Evolutionary conservation across 2,888 invertebrate species (phyloP), one percentile per base, ranked within the genome.

Genomic region (Gortyna flavago): DNA sequence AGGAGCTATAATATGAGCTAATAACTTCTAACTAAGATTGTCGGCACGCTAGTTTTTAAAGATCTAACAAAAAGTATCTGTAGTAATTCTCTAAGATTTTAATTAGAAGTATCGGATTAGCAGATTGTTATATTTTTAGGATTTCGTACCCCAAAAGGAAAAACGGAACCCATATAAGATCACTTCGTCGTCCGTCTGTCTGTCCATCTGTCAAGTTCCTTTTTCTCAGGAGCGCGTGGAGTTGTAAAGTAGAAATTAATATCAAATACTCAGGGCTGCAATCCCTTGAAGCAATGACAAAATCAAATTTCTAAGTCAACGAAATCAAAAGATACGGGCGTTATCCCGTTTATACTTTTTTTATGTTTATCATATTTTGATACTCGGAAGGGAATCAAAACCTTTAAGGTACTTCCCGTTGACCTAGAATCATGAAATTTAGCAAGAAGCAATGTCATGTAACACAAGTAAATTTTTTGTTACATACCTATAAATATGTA

Each of bases 1-100:
- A n/a, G n/a, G n/a, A n/a, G n/a, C n/a, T n/a, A n/a, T n/a, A n/a
- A 5, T 57, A 57, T 81, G n/a, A 48, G 54, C 3, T 62, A 75
- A 81, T 74, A 67, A 67, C 66, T 79, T 75, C 54, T 35, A 32
- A 73, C 35, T 32, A 62, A 81, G n/a, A 57, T n/a, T 75, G 35
- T 79, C 18, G 44, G 38, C 61, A 75, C 48, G 81, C 44, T 16
- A 13, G 8, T 38, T 44, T 35, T 38, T 59, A 18, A 48, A 59
- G 7, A 64, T 41, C 13, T 41, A 18, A 41, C 79, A 1, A 29
- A 5, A 2, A n/a, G 7, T 57, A 32, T 72, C 9, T 78, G 4
- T n/a, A n/a, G n/a, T n/a, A 54, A 77, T 44, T 35, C 54, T 35
- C 7, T 32, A 66, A n/a, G 25, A 72, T 44, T 32, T 18, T 72